Base-by-base conservation (phyloP, 1,140 invertebrate species). In the Drosophila nikananu region DNA sequence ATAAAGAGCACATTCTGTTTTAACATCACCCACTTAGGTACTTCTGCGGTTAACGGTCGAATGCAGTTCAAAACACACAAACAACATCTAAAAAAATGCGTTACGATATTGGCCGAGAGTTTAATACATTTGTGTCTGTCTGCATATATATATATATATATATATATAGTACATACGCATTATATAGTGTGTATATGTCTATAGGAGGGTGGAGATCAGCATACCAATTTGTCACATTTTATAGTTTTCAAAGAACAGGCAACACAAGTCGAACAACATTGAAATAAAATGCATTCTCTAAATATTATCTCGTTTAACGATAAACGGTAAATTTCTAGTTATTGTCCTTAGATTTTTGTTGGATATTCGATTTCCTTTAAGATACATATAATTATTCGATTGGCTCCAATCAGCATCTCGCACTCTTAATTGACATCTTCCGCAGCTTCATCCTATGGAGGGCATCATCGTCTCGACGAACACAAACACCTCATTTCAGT, bases 301-400 rank as follows among this genome's bases (percentile, higher is more conserved):
- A 64, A 67, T 66, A 82, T 81, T 54, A 71, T 32, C 51, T 64
- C 49, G 65, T 66, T 80, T 77, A 87, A 83, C 80, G 77, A 65
- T 66, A 89, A 57, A 83, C 73, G 84, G 77, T 87, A 89, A 89
- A 81, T 84, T 90, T 90, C 86, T 89, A 89, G 84, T 89, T 89
- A 89, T 89, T 89, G 84, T 89, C 84, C 66, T 79, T 89, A 55
- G 64, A 72, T 70, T 87, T 77, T 74, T 51, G 51, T 73, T 60
- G 84, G 84, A 84, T 89, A 89, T 81, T 65, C 61, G 49, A 63
- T 57, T 71, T 71, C 39, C 49, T 65, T 76, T 67, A 72, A 72
- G 49, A 57, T 62, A 13, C 72, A 58, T 63, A 42, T 41, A 76
- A 76, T 59, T 72, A 80, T 68, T 68, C 52, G 52, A 75, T 64